Conservation (phyloP, 2,888 invertebrate genomes). For the Onthophagus sagittarius region DNA sequence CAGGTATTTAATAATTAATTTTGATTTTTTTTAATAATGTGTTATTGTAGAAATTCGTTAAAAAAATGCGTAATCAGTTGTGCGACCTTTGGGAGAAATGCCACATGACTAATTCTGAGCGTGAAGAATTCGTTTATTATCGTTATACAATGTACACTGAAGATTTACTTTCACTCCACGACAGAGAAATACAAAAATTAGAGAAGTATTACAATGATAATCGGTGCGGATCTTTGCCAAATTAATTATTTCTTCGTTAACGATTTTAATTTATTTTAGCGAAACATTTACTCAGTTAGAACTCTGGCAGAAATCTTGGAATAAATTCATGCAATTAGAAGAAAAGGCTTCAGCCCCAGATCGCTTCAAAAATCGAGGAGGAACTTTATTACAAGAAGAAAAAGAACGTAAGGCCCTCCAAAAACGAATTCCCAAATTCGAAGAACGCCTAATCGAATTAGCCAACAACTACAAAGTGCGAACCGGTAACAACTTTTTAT, state of each 20-base stretch:
- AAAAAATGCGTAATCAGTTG: slow-evolving; percentile 68
- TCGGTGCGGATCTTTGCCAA: slow-evolving; percentile 64
- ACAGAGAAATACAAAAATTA: slow-evolving; percentile 69
- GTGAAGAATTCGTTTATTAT: slow-evolving; percentile 61
- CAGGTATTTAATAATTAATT: slow-evolving; percentile 48
- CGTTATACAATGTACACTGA: slow-evolving; percentile 70
- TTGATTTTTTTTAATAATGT: slow-evolving; percentile 23
- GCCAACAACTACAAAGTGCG: slow-evolving; percentile 54
- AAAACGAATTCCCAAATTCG: slow-evolving; percentile 69
- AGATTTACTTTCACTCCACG: slow-evolving; percentile 74
- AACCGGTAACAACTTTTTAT: slow-evolving; percentile 56
- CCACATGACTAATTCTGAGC: slow-evolving; percentile 61
- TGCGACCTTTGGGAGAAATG: slow-evolving; percentile 72
- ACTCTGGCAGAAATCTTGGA: slow-evolving; percentile 68
- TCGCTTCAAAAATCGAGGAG: slow-evolving; percentile 83
- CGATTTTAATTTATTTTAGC: slow-evolving; percentile 66
- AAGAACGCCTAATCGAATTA: slow-evolving; percentile 58
- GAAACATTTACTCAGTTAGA: slow-evolving; percentile 63
- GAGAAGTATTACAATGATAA: slow-evolving; percentile 63
- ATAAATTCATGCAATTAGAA: slow-evolving; percentile 72
- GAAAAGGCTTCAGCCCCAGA: slow-evolving; percentile 73
- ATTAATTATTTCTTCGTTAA: slow-evolving; percentile 76
- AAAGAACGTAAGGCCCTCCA: slow-evolving; percentile 76
- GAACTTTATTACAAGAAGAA: slow-evolving; percentile 80
- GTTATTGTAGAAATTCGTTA: slow-evolving; percentile 54